Percentiles rank a stretch among this genome's conserved stretches.
Evolutionary conservation across 2,113 vertebrate genomes (phyloP).

Genomic region (Myocastor coypus): DNA sequence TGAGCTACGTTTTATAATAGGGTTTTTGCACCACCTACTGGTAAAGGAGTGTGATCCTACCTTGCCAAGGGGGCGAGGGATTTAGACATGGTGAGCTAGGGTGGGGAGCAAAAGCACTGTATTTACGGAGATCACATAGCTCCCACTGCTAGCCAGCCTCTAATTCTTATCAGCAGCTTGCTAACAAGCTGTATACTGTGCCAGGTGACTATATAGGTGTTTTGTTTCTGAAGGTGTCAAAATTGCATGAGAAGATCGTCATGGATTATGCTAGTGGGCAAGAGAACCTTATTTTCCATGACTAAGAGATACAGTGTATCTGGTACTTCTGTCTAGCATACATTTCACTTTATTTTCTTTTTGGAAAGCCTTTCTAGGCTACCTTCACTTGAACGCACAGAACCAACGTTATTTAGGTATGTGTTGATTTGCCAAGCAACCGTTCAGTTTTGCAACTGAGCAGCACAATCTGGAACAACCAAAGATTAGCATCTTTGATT

Average conservation of each 20-base stretch:
- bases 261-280: background rate
- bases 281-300: background rate
- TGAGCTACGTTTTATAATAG: background rate
- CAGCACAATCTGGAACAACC: background rate
- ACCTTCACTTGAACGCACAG: background rate
- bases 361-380: background rate
- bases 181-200: slow-evolving; percentile 69
- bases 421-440: background rate
- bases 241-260: slow-evolving; percentile 61
- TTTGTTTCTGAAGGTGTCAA: slow-evolving; percentile 63
- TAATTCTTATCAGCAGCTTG: slow-evolving; percentile 66
- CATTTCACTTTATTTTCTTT: background rate
- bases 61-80: rapidly evolving
- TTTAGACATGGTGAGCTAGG: background rate
- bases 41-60: slow-evolving; percentile 53
- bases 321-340: background rate
- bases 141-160: slow-evolving; percentile 38
- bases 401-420: background rate
- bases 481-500: background rate
- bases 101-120: background rate
- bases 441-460: background rate
- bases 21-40: slow-evolving; percentile 79
- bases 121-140: slow-evolving; percentile 62
- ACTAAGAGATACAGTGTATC: background rate
- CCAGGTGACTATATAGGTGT: slow-evolving; percentile 64